Evolutionary conservation across 2,888 invertebrate genomes (phyloP), one percentile per base, ranked within the genome.

Genomic region (Lomographa bimaculata): DNA sequence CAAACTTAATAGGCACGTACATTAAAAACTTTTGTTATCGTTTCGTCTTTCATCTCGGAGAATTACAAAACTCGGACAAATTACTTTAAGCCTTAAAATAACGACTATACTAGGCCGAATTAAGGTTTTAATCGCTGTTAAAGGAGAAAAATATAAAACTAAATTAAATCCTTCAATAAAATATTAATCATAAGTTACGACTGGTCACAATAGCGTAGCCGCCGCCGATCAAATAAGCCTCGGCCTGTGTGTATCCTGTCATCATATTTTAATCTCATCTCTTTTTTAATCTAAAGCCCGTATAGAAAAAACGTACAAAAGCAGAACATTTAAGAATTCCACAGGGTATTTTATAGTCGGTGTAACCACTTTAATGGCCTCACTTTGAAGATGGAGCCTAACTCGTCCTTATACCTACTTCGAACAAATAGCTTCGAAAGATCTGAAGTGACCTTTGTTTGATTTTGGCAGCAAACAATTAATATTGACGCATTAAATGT

Each of bases 401-500:
- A 12, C 12, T 29, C 8, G 12, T 20, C 4, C 1, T 4, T 26
- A 24, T 7, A 41, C 25, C 26, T 10, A 27, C 27, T 36, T 32
- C 24, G n/a, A n/a, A n/a, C n/a, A n/a, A n/a, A n/a, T 10, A 34
- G 25, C 17, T 20, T 18, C 7, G 10, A 30, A n/a, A n/a, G 3
- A 18, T 8, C 28, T 16, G 3, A 2, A 30, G 7, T 41, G 37
- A 41, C 23, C 35, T 38, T 30, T 28, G 38, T 41, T 37, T 44
- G 12, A 32, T 27, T 26, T 43, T 39, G 12, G 25, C 20, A 12
- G 17, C 7, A 21, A 24, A 6, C 11, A 30, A 8, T 23, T 26
- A 18, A 39, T 49, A n/a, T n/a, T n/a, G 36, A 50, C 34, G 37
- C 38, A 44, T 37, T 39, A 25, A 26, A 30, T 20, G 37, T 61